Base-by-base conservation (phyloP, 2,113 vertebrate genomes). In the Nestor notabilis region DNA sequence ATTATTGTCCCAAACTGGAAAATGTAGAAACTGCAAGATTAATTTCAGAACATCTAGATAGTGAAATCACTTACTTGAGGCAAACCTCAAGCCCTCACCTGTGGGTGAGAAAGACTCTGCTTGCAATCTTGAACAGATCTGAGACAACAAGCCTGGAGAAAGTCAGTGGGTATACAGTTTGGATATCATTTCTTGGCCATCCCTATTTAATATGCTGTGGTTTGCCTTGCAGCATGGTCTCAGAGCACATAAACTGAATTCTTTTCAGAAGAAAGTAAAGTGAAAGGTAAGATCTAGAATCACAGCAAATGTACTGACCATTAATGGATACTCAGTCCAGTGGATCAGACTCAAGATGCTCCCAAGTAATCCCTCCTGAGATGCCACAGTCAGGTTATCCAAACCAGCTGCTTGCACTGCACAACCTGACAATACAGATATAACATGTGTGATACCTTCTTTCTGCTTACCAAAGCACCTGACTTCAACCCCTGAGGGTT, bases 151-250 rank as follows among this genome's bases (percentile, higher is more conserved):
- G 49, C 13, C 71, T 63, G 85, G 68, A 85, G 79, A 87, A 83
- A 90, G n/a, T 58, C 58, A 47, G 71, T 80, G 68, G 29, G 23
- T 31, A 41, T 64, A 47, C 18, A 52, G 29, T 13, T 39, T 55
- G 52, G 83, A 93, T 89, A 87, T 68, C 29, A 89, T 76, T 91
- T 91, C 50, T 66, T 79, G 56, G 68, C 68, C 83, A 93, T 69
- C 33, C 24, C 15, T 83, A 11, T n/a, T n/a, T 33, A 75, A 47
- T 25, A 63, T 2, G 25, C 35, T 86, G 65, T 35, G 46, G 18
- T 71, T 89, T 87, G 77, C 61, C 65, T 91, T 44, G 80, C 74
- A 78, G 64, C 64, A 9, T 50, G 17, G 52, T 78, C 47, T 87
- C 72, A 44, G 72, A 93, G 61, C 61, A 93, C 1, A 2, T 70